Evolutionary conservation across 2,888 invertebrate species (phyloP), one percentile per base, ranked within the genome.

Genomic region (Ophion costatus): DNA sequence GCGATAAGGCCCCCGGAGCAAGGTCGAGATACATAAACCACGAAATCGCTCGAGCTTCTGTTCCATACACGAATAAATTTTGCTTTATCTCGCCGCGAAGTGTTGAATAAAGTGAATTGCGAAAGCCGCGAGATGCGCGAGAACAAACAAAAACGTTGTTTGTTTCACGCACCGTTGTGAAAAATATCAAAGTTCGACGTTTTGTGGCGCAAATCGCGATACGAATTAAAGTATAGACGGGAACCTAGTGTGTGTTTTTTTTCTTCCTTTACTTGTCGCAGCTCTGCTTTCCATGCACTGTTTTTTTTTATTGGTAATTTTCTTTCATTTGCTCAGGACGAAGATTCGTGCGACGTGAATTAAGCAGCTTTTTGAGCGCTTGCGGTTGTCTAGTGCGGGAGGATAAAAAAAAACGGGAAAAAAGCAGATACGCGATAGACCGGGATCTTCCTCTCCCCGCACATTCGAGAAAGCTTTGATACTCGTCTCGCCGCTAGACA

Each of bases 401-500:
- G 73, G 51, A 56, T 59, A 7, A 69, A 10, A 38, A 38, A 17
- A 17, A 59, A 61, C 29, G 24, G 14, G 9, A 29, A 42, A 57
- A 38, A 59, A 59, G 2, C 20, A 59, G 42, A 22, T 38, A 42
- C 38, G 20, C 24, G 73, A 38, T 22, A 80, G 66, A 69, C 45
- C 75, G 64, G 42, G 66, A 24, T 80, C 70, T 67, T 59, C 45
- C 45, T 71, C 74, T 45, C 61, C 6, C 24, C 71, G 76, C 61
- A 33, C 64, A 73, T 17, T 61, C 57, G 74, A 73, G 67, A 45
- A 64, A 75, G 70, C 51, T 83, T 67, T 76, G 85, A 89, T 86
- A 88, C 86, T 89, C 88, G 89, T 80, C 83, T 87, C 84, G 86
- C 87, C 87, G 89, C 89, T 89, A 93, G 93, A 93, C 93, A 91